These are phyloP conservation scores for Pemphredon lugubris DNA, from an alignment of 2,888 invertebrate species.

Conservation along the genomic window DNA sequence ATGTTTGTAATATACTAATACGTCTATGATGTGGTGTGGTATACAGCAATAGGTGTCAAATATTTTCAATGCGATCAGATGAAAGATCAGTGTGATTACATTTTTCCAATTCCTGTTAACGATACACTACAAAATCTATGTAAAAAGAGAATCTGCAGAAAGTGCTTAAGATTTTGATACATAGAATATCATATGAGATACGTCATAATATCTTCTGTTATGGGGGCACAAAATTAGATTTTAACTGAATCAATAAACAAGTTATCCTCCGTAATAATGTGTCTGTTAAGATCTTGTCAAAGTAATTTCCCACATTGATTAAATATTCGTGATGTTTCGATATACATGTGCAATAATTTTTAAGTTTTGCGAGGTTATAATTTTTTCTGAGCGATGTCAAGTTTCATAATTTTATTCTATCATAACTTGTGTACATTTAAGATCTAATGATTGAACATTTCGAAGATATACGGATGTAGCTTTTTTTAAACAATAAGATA, in stretches of 20 bases:
- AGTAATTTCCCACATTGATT: too few relatives aligned
- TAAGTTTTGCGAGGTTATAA: constrained; percentile 55
- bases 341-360: constrained; percentile 57
- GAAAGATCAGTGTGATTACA: not conserved
- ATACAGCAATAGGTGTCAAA: constrained; percentile 25
- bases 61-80: constrained; percentile 37
- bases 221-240: not conserved
- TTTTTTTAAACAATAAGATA: constrained; percentile 19
- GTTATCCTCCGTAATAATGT: too few relatives aligned
- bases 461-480: constrained; percentile 15
- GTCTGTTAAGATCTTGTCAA: too few relatives aligned
- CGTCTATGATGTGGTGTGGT: constrained; percentile 18
- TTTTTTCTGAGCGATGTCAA: too few relatives aligned
- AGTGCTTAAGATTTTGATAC: constrained; percentile 17
- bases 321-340: constrained; percentile 28
- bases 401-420: constrained; percentile 44
- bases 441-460: constrained; percentile 44
- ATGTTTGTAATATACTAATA: constrained; percentile 47
- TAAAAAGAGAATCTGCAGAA: constrained; percentile 8
- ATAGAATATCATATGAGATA: constrained; percentile 1
- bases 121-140: constrained; percentile 10
- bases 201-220: constrained; percentile 1
- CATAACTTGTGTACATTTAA: constrained; percentile 47
- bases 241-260: constrained; percentile 5
- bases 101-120: constrained; percentile 5